Conservation (phyloP, 2,797 vertebrate genomes). For the Chanos chanos region DNA sequence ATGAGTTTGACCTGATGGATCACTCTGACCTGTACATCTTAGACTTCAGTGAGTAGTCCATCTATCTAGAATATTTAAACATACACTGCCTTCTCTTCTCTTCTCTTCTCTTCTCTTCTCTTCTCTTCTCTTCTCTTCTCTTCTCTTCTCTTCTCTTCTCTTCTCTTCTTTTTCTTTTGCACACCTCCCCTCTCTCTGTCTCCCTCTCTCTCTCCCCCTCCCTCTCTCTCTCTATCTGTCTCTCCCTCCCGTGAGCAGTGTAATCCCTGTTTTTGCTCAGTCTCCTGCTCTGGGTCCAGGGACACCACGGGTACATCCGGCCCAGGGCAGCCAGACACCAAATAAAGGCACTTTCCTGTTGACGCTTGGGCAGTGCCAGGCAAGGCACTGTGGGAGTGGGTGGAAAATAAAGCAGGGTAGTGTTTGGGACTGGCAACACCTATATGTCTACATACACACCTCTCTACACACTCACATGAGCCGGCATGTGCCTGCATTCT, state of each 20-base stretch:
- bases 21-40: slow-evolving; percentile 98
- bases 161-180: background rate
- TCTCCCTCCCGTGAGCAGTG: background rate
- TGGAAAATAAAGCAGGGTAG: slow-evolving; percentile 43
- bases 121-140: no score
- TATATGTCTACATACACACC: background rate
- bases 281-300: background rate
- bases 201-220: background rate
- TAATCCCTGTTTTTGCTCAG: background rate
- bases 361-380: slow-evolving; percentile 46
- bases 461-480: slow-evolving; percentile 28
- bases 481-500: slow-evolving; percentile 27
- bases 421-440: slow-evolving; percentile 48
- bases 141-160: no score
- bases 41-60: slow-evolving; percentile 89
- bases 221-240: background rate
- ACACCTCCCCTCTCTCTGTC: background rate
- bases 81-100: no score
- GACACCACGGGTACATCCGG: background rate
- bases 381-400: slow-evolving; percentile 48
- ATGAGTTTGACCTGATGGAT: slow-evolving; percentile 98
- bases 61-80: background rate
- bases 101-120: no score
- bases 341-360: slow-evolving; percentile 62
- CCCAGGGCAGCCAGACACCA: slow-evolving; percentile 40